These are phyloP conservation scores for Misgurnus mizolepis DNA, from an alignment of 2,113 vertebrate genomes.

Conservation along the genomic window DNA sequence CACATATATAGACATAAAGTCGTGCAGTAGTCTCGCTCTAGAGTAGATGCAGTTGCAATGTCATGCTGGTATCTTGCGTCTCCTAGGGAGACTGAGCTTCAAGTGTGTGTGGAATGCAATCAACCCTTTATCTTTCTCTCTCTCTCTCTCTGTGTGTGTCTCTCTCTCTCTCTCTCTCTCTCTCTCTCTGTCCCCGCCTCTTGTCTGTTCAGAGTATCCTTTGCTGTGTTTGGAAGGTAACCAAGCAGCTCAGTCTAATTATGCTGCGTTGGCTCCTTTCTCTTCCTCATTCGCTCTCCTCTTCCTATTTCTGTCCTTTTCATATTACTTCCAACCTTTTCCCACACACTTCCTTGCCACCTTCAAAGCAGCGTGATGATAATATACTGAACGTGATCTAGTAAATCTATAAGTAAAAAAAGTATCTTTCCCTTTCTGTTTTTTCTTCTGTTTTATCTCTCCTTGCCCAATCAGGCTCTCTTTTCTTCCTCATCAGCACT, in stretches of 20 bases:
- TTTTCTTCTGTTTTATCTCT: not conserved
- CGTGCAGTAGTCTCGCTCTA: constrained; percentile 60
- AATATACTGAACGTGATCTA: not conserved
- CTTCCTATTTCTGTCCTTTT: not conserved
- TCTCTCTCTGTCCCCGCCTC: constrained; percentile 58
- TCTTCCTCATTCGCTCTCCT: constrained; percentile 33
- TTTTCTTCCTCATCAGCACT: constrained; percentile 48
- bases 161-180: constrained; percentile 46
- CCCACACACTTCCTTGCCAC: not conserved
- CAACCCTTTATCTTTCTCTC: constrained; percentile 62
- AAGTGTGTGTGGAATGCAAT: constrained; percentile 75
- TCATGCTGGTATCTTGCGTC: constrained; percentile 71
- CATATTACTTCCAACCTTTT: not conserved
- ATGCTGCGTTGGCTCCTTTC: constrained; percentile 54
- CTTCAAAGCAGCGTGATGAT: not conserved
- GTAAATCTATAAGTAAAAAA: constrained; percentile 17
- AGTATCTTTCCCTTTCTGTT: not conserved
- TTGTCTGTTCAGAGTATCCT: constrained; percentile 71
- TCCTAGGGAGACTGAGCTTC: constrained; percentile 78
- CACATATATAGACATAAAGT: constrained; percentile 55
- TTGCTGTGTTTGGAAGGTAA: constrained; percentile 81
- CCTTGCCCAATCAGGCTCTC: constrained; percentile 30
- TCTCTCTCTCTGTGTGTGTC: constrained; percentile 55
- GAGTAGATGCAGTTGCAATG: constrained; percentile 60
- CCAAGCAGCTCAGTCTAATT: constrained; percentile 77